Conservation (phyloP, 2,797 vertebrate genomes). For the Gallinago solitaria region DNA sequence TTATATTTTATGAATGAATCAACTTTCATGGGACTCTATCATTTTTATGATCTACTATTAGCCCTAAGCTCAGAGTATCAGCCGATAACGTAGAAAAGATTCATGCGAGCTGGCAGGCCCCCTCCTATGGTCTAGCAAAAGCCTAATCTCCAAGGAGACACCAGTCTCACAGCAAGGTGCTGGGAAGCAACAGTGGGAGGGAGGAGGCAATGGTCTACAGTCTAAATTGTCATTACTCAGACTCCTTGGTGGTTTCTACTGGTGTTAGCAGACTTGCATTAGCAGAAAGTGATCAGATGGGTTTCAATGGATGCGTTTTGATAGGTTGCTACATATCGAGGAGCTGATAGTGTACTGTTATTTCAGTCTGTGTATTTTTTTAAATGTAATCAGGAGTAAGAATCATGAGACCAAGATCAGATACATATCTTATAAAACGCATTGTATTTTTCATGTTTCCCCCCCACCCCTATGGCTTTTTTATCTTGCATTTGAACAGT, state of each 20-base stretch:
- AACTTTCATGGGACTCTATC: not conserved
- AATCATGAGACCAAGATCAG: not conserved
- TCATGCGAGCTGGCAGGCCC: not conserved
- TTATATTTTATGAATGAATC: not conserved
- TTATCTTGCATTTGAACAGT: conserved; percentile 28
- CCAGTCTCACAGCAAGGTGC: not conserved
- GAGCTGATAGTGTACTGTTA: not conserved
- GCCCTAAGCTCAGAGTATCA: not conserved
- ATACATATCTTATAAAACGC: not conserved
- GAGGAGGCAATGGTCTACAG: not conserved
- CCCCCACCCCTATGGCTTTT: not conserved
- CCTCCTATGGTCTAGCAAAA: not conserved
- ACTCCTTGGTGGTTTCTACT: not conserved
- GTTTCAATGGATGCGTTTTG: not conserved
- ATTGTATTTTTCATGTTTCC: conserved; percentile 27
- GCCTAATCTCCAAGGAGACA: not conserved
- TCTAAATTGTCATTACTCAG: not conserved
- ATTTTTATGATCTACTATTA: conserved; percentile 7
- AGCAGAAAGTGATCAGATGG: not conserved
- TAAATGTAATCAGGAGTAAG: not conserved
- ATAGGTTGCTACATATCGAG: not conserved
- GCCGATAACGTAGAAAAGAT: not conserved
- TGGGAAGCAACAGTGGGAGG: not conserved
- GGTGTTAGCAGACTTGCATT: not conserved
- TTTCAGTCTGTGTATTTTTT: not conserved